phyloP scores from a whole-genome alignment of 2,888 invertebrate genomes.

The Perizoma flavofasciatum region DNA sequence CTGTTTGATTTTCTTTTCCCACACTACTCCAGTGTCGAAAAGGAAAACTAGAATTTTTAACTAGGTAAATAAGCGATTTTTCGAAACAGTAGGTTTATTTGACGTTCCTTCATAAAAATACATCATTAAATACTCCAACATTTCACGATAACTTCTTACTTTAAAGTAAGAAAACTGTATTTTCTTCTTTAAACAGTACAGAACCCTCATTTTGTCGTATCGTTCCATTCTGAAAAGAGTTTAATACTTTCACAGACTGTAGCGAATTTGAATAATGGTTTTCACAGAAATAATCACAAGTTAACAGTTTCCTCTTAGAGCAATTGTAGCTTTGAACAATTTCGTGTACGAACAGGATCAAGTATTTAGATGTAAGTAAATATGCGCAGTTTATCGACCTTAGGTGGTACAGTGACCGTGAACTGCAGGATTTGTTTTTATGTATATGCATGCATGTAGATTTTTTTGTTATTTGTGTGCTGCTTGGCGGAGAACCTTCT shows the following conservation, averaged over 20 bases:
- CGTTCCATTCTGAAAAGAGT: constrained; percentile 37
- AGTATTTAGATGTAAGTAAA: too few relatives aligned
- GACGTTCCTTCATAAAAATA: neutral
- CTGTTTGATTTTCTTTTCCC: too few relatives aligned
- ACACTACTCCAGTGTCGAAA: too few relatives aligned
- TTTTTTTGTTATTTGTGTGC: too few relatives aligned
- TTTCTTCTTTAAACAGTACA: constrained; percentile 27
- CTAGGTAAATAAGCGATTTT: too few relatives aligned
- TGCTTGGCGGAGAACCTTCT: too few relatives aligned
- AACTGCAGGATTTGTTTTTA: too few relatives aligned
- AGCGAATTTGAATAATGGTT: constrained; percentile 42
- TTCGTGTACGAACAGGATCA: neutral
- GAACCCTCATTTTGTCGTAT: constrained; percentile 29
- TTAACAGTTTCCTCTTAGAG: constrained; percentile 25
- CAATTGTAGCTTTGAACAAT: neutral
- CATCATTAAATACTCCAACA: constrained; percentile 13
- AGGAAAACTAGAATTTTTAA: too few relatives aligned
- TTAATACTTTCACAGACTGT: constrained; percentile 40
- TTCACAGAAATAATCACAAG: constrained; percentile 34
- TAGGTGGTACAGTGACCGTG: too few relatives aligned
- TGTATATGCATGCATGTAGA: too few relatives aligned
- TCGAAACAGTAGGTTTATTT: too few relatives aligned
- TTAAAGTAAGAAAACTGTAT: constrained; percentile 9
- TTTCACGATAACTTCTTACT: constrained; percentile 10
- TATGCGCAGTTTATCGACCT: too few relatives aligned